Percentiles rank a stretch among this genome's conserved stretches.
Conservation (phyloP, 2,113 vertebrate species). For the Hucho hucho region DNA sequence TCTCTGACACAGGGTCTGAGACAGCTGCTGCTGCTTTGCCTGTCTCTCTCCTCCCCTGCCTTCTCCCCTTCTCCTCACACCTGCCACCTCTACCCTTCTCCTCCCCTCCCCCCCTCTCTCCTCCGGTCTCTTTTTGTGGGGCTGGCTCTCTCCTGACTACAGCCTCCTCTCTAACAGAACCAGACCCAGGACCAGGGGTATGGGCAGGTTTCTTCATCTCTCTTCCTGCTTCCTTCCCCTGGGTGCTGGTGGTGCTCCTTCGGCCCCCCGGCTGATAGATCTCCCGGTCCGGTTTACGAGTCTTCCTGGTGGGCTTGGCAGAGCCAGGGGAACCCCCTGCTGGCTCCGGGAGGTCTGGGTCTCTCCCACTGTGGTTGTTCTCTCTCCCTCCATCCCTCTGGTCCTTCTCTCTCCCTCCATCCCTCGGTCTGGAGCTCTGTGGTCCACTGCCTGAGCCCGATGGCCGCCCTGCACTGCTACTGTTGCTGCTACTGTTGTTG, state of each 20-base stretch:
- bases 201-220: conserved; percentile 50
- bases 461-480: too few relatives aligned
- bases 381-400: too few relatives aligned
- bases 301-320: conserved; percentile 74
- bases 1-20: conserved; percentile 56
- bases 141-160: conserved; percentile 33
- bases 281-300: conserved; percentile 89
- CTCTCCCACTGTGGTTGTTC: conserved; percentile 12
- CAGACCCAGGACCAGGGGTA: background rate
- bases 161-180: conserved; percentile 25
- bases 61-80: conserved; percentile 36
- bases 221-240: conserved; percentile 52
- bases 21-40: conserved; percentile 19
- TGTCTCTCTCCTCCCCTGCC: conserved; percentile 31
- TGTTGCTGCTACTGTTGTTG: too few relatives aligned
- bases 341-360: conserved; percentile 33
- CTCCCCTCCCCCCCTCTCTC: conserved; percentile 16
- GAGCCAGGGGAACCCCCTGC: conserved; percentile 14
- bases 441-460: background rate
- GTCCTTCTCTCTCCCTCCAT: conserved; percentile 8
- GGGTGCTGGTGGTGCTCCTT: conserved; percentile 60
- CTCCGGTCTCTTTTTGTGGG: conserved; percentile 10
- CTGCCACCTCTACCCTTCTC: conserved; percentile 21
- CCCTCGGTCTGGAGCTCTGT: conserved; percentile 10
- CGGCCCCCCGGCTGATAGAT: conserved; percentile 93